Percentiles rank a stretch among this genome's conserved stretches.
phyloP scores from a whole-genome alignment of 1,140 invertebrate genomes.

The Daktulosphaira vitifoliae region DNA sequence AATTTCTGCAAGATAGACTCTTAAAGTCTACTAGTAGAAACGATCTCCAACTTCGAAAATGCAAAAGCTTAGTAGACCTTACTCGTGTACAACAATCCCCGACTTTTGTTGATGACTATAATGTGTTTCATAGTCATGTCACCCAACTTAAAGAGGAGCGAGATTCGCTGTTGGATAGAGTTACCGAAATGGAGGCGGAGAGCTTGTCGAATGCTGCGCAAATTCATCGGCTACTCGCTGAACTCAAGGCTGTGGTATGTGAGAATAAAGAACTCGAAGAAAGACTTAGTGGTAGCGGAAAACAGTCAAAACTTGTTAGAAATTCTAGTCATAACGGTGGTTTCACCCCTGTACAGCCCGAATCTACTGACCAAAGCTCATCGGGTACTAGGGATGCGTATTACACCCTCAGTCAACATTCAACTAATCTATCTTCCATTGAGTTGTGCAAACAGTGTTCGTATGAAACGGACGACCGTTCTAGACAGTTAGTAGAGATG shows the following conservation, averaged over 20 bases:
- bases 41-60: background rate
- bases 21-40: background rate
- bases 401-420: slow-evolving; percentile 29
- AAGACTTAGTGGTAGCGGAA: slow-evolving; percentile 43
- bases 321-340: slow-evolving; percentile 34
- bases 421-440: slow-evolving; percentile 15
- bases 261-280: slow-evolving; percentile 56
- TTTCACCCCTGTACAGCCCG: slow-evolving; percentile 39
- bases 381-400: background rate
- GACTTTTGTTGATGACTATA: background rate
- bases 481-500: background rate
- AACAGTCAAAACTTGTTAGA: slow-evolving; percentile 15
- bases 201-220: slow-evolving; percentile 54
- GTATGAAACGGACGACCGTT: slow-evolving; percentile 1
- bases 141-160: slow-evolving; percentile 55
- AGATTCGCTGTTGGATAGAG: slow-evolving; percentile 58
- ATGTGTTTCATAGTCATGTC: slow-evolving; percentile 36
- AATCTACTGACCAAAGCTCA: slow-evolving; percentile 4
- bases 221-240: slow-evolving; percentile 53
- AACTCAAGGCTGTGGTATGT: slow-evolving; percentile 50
- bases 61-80: slow-evolving; percentile 26
- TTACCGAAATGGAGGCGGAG: slow-evolving; percentile 63
- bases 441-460: slow-evolving; percentile 10
- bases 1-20: slow-evolving; percentile 40
- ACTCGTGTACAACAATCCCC: background rate